phyloP scores from a whole-genome alignment of 2,797 vertebrate species.

The Callimico goeldii region DNA sequence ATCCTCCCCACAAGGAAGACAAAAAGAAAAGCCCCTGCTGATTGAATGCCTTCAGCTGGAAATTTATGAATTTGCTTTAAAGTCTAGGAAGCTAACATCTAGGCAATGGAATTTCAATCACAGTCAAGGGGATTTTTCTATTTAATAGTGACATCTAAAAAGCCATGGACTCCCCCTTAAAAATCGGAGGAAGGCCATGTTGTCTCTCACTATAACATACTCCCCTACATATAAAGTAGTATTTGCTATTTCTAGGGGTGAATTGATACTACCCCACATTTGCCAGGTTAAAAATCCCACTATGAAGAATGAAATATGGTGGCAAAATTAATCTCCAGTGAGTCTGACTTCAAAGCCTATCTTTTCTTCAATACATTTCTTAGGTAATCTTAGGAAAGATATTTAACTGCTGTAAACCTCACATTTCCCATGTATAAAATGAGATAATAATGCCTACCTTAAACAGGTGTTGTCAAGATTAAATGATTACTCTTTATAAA shows the following conservation, averaged over 20 bases:
- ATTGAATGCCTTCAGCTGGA: not conserved
- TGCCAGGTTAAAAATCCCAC: not conserved
- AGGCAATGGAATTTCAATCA: not conserved
- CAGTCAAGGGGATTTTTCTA: not conserved
- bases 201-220: not conserved
- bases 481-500: not conserved
- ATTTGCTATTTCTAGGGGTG: not conserved
- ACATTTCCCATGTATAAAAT: not conserved
- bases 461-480: not conserved
- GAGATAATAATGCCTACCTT: not conserved
- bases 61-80: slow-evolving; percentile 17
- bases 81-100: not conserved
- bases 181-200: not conserved
- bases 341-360: not conserved
- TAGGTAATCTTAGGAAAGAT: not conserved
- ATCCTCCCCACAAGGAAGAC: not conserved
- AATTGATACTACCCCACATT: not conserved
- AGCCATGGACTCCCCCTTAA: not conserved
- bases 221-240: not conserved
- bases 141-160: not conserved
- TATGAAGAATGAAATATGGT: not conserved
- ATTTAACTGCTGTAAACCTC: not conserved
- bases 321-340: slow-evolving; percentile 6
- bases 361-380: not conserved
- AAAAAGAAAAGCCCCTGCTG: not conserved